Percentiles rank a stretch among this genome's conserved stretches.
Conservation (phyloP, 2,797 vertebrate species). For the Mus spretus region DNA sequence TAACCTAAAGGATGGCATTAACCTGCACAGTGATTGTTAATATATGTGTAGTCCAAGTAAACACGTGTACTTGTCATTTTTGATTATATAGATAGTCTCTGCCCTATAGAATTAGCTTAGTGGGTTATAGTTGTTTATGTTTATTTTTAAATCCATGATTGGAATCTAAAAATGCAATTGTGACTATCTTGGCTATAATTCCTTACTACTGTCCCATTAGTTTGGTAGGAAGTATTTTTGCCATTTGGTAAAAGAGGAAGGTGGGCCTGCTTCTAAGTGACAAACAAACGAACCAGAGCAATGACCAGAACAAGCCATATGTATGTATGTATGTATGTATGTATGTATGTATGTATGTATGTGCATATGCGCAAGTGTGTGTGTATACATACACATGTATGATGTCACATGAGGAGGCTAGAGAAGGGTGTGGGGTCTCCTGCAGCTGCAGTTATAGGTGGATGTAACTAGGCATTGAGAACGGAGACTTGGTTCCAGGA, state of each 20-base stretch:
- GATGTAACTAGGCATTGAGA: neutral
- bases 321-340: neutral
- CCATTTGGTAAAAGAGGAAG: constrained; percentile 64
- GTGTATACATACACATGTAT: neutral
- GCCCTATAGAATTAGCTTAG: constrained; percentile 30
- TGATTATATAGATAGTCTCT: constrained; percentile 8
- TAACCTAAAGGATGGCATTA: constrained; percentile 57
- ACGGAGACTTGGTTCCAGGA: no score
- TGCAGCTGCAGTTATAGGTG: neutral
- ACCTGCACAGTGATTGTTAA: constrained; percentile 25
- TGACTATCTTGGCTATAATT: neutral
- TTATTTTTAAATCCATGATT: constrained; percentile 58
- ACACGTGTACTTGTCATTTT: neutral
- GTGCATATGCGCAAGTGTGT: neutral
- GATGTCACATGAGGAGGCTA: neutral
- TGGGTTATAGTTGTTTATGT: neutral
- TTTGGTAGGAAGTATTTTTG: constrained; percentile 36
- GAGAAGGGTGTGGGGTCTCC: neutral
- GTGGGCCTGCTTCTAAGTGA: constrained; percentile 39
- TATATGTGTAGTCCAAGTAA: neutral
- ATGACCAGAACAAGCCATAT: neutral
- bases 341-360: neutral
- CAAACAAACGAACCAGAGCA: neutral
- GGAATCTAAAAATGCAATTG: constrained; percentile 36
- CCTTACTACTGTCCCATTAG: neutral